Evolutionary conservation across 1,140 invertebrate genomes (phyloP), one percentile per base, ranked within the genome.

Genomic region (Bombus affinis): DNA sequence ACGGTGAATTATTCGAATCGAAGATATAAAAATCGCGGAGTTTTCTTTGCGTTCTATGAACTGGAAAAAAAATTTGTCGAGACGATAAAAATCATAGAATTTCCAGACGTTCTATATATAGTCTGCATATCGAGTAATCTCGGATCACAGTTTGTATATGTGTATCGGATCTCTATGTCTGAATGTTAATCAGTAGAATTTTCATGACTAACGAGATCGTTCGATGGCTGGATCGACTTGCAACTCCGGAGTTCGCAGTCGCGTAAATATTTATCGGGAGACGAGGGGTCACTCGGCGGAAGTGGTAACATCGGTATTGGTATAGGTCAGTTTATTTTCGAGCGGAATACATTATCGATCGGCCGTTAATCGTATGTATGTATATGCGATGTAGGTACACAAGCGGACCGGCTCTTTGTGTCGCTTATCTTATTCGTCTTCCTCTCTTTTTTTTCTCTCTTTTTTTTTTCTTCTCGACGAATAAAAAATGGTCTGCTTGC

Each of bases 301-400:
- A 93, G 92, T 92, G 84, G 87, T 86, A 93, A 91, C 92, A 91
- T 89, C 90, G 89, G 68, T 82, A 88, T 94, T 93, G 91, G 91
- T 93, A 91, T 93, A 93, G 92, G 92, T 93, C 92, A 93, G 92
- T 93, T 93, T 91, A 92, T 91, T 92, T 91, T 91, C 86, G 86
- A 88, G 85, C 85, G 86, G 87, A 88, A 91, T 92, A 88, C 88
- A 92, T 91, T 92, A 92, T 92, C 91, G 90, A 92, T 92, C 89
- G 71, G 84, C 84, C 86, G 83, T 87, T 88, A 91, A 90, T 90
- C 86, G 91, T 80, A 79, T 65, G 47, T 83, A 59, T 66, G 15
- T 66, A 66, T 71, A 62, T 68, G 70, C 71, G 39, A 32, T 4
- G 72, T 35, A 53, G 15, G 44, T 39, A 53, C 66, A 44, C 53